A percentile compares a stretch with the other conserved stretches of the same genome.
These are phyloP conservation scores for Scaptodrosophila latifasciaeformis DNA, from an alignment of 2,888 invertebrate genomes.

Conservation along the genomic window DNA sequence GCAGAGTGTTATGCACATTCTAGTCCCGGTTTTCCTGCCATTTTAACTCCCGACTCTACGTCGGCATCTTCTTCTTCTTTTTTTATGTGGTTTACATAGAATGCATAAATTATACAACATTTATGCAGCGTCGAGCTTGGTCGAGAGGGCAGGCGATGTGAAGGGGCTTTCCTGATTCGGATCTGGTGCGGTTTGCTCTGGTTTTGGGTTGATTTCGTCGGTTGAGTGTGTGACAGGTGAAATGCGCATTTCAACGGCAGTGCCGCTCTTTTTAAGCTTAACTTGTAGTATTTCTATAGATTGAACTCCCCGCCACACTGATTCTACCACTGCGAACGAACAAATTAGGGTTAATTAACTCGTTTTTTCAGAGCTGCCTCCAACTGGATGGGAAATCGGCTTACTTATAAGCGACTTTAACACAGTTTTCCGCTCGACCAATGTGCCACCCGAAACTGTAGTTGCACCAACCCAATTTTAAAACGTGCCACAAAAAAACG, in stretches of 20 bases:
- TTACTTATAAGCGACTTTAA: slow-evolving; percentile 18
- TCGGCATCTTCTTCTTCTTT: slow-evolving; percentile 6
- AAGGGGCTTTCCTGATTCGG: not conserved
- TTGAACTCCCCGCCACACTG: not conserved
- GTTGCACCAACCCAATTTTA: not conserved
- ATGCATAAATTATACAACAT: slow-evolving; percentile 62
- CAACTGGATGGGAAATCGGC: slow-evolving; percentile 23
- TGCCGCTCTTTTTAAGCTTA: not conserved
- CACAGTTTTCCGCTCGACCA: slow-evolving; percentile 1
- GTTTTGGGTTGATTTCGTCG: not conserved
- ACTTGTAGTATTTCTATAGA: too few relatives aligned
- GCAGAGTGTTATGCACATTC: slow-evolving; percentile 21
- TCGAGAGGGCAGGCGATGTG: not conserved
- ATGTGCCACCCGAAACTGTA: not conserved
- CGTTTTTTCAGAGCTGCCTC: slow-evolving; percentile 24
- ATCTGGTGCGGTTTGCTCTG: not conserved
- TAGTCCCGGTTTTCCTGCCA: not conserved
- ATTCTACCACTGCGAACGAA: slow-evolving; percentile 18
- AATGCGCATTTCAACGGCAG: slow-evolving; percentile 36
- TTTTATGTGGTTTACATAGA: slow-evolving; percentile 60
- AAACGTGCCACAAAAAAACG: too few relatives aligned
- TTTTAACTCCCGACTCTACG: too few relatives aligned
- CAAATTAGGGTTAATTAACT: slow-evolving; percentile 64
- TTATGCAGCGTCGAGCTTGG: slow-evolving; percentile 37
- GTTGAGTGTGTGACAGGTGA: slow-evolving; percentile 45